A percentile compares a stretch with the other conserved stretches of the same genome.
phyloP scores from a whole-genome alignment of 2,113 vertebrate genomes.

The Urocolius indicus region DNA sequence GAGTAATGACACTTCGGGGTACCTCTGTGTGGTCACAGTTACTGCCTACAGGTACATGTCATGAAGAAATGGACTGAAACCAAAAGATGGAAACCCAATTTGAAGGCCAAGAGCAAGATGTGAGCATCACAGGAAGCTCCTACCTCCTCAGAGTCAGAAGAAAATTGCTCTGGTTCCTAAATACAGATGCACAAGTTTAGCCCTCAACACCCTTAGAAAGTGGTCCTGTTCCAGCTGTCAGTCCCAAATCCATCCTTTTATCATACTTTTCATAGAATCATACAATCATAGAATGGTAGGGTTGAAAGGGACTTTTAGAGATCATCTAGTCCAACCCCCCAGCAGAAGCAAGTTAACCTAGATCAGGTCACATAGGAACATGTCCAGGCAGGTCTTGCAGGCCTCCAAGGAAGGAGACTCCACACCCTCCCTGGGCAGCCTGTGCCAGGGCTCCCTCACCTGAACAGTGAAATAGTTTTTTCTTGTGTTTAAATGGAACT shows the following conservation, averaged over 20 bases:
- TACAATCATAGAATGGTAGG: too few relatives aligned
- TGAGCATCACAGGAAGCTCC: neutral
- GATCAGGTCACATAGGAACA: too few relatives aligned
- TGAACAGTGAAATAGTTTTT: too few relatives aligned
- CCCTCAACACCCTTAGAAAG: neutral
- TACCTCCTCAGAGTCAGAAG: neutral
- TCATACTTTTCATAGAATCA: neutral
- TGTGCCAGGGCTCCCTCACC: too few relatives aligned
- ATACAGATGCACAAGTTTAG: neutral
- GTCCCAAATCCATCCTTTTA: neutral
- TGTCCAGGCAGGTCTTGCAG: too few relatives aligned
- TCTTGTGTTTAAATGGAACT: too few relatives aligned
- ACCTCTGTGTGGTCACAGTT: neutral
- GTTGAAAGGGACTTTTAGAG: too few relatives aligned
- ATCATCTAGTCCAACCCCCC: too few relatives aligned
- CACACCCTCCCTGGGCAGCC: too few relatives aligned
- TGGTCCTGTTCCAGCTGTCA: accelerated
- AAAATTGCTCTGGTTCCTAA: neutral
- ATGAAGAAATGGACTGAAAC: neutral
- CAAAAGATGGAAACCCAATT: neutral
- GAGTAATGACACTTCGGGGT: neutral
- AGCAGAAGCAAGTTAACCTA: too few relatives aligned
- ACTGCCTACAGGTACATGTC: neutral
- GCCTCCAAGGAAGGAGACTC: too few relatives aligned
- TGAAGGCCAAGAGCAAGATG: neutral